phyloP scores from a whole-genome alignment of 2,113 vertebrate species.

The Pituophis catenifer region DNA sequence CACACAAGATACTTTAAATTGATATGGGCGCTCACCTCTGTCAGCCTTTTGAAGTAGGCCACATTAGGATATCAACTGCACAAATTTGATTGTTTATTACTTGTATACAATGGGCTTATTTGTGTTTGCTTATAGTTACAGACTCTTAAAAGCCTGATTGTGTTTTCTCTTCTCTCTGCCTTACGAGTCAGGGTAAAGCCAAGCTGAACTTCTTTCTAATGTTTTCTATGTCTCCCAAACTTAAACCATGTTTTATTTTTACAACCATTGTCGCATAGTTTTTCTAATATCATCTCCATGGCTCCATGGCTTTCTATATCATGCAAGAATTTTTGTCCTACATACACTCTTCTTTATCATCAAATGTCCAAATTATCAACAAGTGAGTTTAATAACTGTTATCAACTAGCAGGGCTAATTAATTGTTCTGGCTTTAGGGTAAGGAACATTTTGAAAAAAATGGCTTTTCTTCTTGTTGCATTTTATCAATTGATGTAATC shows the following conservation, averaged over 20 bases:
- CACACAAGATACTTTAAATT: not conserved
- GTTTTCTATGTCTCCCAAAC: not conserved
- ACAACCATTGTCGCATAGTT: not conserved
- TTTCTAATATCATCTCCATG: not conserved
- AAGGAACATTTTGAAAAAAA: not conserved
- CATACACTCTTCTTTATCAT: not conserved
- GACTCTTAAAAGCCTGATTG: not conserved
- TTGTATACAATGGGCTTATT: not conserved
- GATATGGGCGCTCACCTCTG: not conserved
- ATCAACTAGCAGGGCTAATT: not conserved
- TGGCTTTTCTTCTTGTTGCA: not conserved
- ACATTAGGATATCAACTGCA: not conserved
- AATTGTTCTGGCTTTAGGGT: not conserved
- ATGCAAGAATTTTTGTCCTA: not conserved
- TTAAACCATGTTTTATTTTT: not conserved
- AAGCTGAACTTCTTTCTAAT: not conserved
- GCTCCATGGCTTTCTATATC: not conserved
- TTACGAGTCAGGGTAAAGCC: not conserved
- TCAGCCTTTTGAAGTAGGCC: not conserved
- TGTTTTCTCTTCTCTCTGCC: not conserved
- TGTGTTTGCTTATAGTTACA: not conserved
- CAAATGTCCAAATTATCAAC: not conserved
- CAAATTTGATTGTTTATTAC: not conserved
- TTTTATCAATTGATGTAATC: not conserved
- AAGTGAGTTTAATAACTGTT: not conserved